Evolutionary conservation across 35 echinoderm and acorn worm genomes (phyloP).

Genomic region (Diadema setosum): DNA sequence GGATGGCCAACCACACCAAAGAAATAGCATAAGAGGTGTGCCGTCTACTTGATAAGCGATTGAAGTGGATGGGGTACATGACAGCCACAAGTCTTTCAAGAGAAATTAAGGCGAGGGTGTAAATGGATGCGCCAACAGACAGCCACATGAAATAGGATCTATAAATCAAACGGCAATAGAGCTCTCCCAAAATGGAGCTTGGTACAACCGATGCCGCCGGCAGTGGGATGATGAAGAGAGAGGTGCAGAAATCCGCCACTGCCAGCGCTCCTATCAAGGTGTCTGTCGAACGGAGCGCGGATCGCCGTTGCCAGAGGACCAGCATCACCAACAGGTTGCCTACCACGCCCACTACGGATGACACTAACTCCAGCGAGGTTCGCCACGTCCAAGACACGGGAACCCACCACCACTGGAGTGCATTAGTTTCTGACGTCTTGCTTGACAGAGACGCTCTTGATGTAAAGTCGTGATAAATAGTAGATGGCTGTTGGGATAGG

Average conservation of each 20-base stretch:
- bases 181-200: neutral
- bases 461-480: too few relatives aligned
- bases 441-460: too few relatives aligned
- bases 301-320: neutral
- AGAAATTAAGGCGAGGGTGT: conserved; percentile 44
- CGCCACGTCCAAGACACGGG: neutral
- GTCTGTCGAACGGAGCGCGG: conserved; percentile 22
- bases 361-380: neutral
- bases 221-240: conserved; percentile 37
- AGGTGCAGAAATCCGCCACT: conserved; percentile 58
- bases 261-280: conserved; percentile 51
- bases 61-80: conserved; percentile 19
- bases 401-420: neutral
- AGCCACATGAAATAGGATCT: conserved; percentile 47
- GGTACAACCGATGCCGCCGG: neutral
- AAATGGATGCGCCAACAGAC: conserved; percentile 41
- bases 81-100: conserved; percentile 57
- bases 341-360: conserved; percentile 42
- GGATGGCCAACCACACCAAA: neutral
- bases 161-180: conserved; percentile 59
- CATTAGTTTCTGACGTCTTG: too few relatives aligned
- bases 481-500: too few relatives aligned
- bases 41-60: conserved; percentile 7
- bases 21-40: neutral
- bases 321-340: conserved; percentile 44